Conservation (phyloP, 37 sponge, comb jelly and placozoan species). For the Chondrilla cf. caribensis region DNA sequence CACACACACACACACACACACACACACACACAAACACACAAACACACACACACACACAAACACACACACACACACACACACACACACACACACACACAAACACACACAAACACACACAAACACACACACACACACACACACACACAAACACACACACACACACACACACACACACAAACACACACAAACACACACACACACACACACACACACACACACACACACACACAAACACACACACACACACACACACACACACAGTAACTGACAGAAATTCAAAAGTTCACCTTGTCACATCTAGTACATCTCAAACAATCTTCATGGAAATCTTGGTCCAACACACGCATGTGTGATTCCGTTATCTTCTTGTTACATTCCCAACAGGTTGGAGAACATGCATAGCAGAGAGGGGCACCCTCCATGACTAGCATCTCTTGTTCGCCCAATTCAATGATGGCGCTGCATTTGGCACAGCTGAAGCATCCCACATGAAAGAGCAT, state of each 20-base stretch:
- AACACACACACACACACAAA: constrained; percentile 8
- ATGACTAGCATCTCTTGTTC: constrained; percentile 31
- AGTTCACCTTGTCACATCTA: constrained; percentile 47
- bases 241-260: too few species aligned
- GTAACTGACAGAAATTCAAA: too few species aligned
- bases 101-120: constrained; percentile 33
- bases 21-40: constrained; percentile 20
- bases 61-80: constrained; percentile 31
- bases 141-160: background rate
- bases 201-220: too few species aligned
- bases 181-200: too few species aligned
- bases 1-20: constrained; percentile 31
- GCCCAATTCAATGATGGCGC: constrained; percentile 1
- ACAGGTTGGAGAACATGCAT: constrained; percentile 44
- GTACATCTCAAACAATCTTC: constrained; percentile 57
- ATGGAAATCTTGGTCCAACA: constrained; percentile 68
- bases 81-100: constrained; percentile 40
- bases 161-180: too few species aligned
- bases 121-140: constrained; percentile 35
- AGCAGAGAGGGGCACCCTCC: constrained; percentile 54
- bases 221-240: too few species aligned
- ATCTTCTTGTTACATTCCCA: constrained; percentile 50
- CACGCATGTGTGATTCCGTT: constrained; percentile 28
- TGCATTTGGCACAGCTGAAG: constrained; percentile 53
- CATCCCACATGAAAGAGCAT: constrained; percentile 28